Evolutionary conservation across 2,113 vertebrate species (phyloP).

Genomic region (Pteruthius melanotis): DNA sequence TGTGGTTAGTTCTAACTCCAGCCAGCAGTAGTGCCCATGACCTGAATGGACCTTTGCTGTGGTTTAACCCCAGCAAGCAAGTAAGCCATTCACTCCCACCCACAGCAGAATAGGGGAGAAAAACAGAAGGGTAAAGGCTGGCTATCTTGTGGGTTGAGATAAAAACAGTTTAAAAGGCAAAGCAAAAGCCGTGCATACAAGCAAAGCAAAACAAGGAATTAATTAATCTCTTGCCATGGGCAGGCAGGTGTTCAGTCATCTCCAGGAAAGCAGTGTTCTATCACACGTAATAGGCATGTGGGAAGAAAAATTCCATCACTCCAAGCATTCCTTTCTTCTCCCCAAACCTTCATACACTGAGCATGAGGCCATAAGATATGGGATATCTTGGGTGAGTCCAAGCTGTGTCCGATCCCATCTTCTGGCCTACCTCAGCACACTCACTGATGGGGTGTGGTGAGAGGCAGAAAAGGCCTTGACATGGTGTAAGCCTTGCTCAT

Average conservation of each 20-base stretch:
- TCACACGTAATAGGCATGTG: accelerated
- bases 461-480: not conserved
- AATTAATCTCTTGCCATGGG: not conserved
- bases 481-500: not conserved
- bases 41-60: not conserved
- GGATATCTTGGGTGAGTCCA: not conserved
- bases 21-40: not conserved
- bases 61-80: not conserved
- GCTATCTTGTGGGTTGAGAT: not conserved
- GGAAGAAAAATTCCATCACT: not conserved
- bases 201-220: not conserved
- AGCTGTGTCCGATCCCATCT: not conserved
- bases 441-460: not conserved
- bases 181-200: accelerated
- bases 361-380: not conserved
- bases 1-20: not conserved
- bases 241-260: not conserved
- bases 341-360: not conserved
- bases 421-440: not conserved
- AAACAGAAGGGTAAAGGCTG: not conserved
- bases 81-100: not conserved
- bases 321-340: not conserved
- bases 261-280: not conserved
- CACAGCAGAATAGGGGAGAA: not conserved
- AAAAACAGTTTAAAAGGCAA: not conserved